Conservation (phyloP, 1,140 invertebrate species). For the Reticulitermes speratus region DNA sequence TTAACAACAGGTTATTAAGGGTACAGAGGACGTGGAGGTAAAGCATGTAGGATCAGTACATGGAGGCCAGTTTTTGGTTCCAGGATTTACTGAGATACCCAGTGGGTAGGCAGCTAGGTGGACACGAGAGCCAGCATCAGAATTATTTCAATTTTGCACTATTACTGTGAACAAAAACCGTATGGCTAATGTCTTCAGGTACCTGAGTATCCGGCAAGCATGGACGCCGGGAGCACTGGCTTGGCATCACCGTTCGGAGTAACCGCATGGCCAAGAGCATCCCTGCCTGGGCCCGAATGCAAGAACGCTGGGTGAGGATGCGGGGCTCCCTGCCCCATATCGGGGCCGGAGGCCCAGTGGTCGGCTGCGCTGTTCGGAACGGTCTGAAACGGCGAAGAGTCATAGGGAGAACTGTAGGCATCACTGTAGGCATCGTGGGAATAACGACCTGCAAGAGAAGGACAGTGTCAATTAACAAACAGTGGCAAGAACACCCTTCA, state of each 20-base stretch:
- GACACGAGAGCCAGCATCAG: too few species aligned
- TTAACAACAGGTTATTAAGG: too few species aligned
- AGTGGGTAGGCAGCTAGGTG: too few species aligned
- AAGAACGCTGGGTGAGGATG: constrained; percentile 35
- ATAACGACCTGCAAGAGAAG: constrained; percentile 54
- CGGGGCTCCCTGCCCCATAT: constrained; percentile 44
- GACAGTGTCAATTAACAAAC: neutral
- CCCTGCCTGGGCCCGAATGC: constrained; percentile 43
- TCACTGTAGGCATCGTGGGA: constrained; percentile 63
- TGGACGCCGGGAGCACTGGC: constrained; percentile 67
- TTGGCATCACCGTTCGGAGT: constrained; percentile 63
- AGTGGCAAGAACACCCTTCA: too few species aligned
- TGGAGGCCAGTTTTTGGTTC: too few species aligned
- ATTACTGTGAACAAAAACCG: too few species aligned
- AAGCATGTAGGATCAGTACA: too few species aligned
- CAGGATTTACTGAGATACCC: too few species aligned
- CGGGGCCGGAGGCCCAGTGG: constrained; percentile 43
- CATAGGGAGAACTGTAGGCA: constrained; percentile 63
- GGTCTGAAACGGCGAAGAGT: constrained; percentile 72
- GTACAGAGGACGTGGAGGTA: too few species aligned
- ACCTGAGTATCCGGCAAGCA: constrained; percentile 70
- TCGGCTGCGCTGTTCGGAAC: constrained; percentile 69
- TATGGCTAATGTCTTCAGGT: constrained; percentile 27
- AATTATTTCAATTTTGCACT: too few species aligned
- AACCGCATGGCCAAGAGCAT: constrained; percentile 51